Evolutionary conservation across 2,113 vertebrate species (phyloP).

Genomic region (Cryptoleucopteryx plumbea): DNA sequence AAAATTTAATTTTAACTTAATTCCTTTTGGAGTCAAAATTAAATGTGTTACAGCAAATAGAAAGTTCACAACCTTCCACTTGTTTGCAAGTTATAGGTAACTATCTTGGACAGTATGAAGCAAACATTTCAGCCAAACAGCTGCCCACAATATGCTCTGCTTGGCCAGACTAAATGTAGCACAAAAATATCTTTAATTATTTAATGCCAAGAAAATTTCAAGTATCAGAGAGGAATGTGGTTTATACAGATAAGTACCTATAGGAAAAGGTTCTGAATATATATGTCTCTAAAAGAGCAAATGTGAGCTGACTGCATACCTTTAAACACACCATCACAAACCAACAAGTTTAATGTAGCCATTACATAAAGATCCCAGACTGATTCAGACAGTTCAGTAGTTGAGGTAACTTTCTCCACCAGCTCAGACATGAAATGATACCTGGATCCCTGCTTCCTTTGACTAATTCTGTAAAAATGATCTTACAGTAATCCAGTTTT

Average conservation of each 20-base stretch:
- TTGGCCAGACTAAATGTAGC: not conserved
- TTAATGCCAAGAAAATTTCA: slow-evolving; percentile 10
- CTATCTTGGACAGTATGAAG: not conserved
- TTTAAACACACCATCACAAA: not conserved
- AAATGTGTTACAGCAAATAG: not conserved
- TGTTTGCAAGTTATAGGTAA: not conserved
- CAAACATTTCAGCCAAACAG: not conserved
- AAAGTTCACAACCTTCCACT: not conserved
- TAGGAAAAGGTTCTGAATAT: slow-evolving; percentile 1
- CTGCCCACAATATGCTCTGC: not conserved
- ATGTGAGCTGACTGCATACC: not conserved
- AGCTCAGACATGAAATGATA: not conserved
- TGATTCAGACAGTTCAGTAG: not conserved
- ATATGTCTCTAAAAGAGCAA: not conserved
- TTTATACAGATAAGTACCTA: not conserved
- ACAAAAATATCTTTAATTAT: slow-evolving; percentile 32
- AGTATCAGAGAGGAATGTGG: not conserved
- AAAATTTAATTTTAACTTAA: not conserved
- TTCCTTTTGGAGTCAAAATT: not conserved
- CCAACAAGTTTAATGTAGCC: not conserved
- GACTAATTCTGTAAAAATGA: not conserved
- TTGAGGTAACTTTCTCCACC: not conserved
- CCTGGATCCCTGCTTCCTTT: not conserved
- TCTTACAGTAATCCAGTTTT: not conserved
- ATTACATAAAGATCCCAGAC: not conserved